Evolutionary conservation across 2,113 vertebrate species (phyloP).

Genomic region (Nipponia nippon): DNA sequence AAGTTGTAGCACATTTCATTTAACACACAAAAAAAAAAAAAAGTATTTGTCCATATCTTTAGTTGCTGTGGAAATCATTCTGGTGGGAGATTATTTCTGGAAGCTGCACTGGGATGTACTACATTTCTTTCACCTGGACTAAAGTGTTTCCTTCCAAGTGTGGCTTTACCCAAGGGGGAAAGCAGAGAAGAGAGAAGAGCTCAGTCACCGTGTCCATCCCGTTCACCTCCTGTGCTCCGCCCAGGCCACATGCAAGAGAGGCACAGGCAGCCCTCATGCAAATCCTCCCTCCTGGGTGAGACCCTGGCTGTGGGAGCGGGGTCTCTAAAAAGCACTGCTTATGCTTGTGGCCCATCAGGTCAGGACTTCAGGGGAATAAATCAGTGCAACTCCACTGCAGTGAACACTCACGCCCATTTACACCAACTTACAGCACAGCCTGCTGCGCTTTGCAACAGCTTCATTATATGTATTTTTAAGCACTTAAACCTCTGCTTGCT

Average conservation of each 20-base stretch:
- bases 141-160: background rate
- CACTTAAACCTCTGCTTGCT: background rate
- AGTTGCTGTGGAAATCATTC: background rate
- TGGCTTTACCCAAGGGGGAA: background rate
- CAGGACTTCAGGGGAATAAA: background rate
- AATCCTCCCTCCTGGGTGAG: accelerated
- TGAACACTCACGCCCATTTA: background rate
- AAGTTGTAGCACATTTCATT: background rate
- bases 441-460: background rate
- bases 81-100: background rate
- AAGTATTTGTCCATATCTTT: background rate
- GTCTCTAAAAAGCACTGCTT: background rate
- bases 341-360: background rate
- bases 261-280: background rate
- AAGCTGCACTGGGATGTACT: background rate
- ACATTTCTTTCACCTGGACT: background rate
- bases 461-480: background rate
- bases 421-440: background rate
- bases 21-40: background rate
- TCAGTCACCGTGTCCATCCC: background rate
- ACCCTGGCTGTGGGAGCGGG: background rate
- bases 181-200: background rate
- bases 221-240: background rate
- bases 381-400: background rate
- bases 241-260: background rate